Evolutionary conservation across 2,113 vertebrate genomes (phyloP).

Genomic region (Chaetops frenatus): DNA sequence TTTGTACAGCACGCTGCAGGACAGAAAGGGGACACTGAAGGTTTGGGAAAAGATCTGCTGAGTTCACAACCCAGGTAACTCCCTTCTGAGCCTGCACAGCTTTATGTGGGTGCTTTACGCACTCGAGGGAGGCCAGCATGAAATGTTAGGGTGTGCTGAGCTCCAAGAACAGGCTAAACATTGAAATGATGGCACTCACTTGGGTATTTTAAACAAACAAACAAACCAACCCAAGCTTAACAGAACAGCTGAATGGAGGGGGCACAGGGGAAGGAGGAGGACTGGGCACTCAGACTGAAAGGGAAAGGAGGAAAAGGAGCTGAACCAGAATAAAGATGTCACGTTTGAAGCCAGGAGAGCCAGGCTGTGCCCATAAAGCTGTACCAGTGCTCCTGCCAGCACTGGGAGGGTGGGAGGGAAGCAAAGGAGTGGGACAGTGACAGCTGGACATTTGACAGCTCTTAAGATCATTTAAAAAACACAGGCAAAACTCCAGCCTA

Average conservation of each 20-base stretch:
- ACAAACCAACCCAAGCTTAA: neutral
- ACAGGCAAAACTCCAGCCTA: neutral
- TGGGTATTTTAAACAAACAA: neutral
- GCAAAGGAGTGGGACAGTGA: neutral
- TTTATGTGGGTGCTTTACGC: neutral
- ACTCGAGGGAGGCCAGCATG: neutral
- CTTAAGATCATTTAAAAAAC: neutral
- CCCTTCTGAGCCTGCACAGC: neutral
- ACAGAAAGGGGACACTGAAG: neutral
- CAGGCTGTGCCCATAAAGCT: neutral
- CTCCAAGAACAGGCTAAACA: neutral
- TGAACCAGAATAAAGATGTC: neutral
- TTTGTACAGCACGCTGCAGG: rapidly evolving
- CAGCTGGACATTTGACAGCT: neutral
- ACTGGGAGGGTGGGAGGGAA: neutral
- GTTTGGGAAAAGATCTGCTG: neutral
- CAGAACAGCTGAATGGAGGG: neutral
- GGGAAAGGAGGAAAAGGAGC: neutral
- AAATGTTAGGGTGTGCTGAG: neutral
- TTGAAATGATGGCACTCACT: neutral
- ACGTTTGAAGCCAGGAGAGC: neutral
- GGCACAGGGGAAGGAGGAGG: neutral
- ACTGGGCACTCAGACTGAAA: neutral
- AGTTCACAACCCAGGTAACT: neutral
- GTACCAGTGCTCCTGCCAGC: neutral